phyloP scores from a whole-genome alignment of 1,140 invertebrate genomes.

The Calliphora vicina region DNA sequence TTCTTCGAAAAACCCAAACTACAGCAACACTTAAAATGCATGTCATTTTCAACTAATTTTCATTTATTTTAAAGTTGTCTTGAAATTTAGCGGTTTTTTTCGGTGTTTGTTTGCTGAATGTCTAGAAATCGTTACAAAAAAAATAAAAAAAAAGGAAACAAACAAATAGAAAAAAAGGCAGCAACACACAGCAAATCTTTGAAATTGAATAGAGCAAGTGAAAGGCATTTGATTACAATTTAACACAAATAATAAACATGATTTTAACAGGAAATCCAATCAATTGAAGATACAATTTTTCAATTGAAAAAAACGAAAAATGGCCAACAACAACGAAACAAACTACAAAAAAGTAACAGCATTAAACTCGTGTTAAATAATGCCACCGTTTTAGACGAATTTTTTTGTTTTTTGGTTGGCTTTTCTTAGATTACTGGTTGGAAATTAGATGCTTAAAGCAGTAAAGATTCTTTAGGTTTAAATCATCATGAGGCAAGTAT shows the following conservation, averaged over 20 bases:
- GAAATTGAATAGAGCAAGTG: not conserved
- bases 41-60: not conserved
- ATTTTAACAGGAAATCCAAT: slow-evolving; percentile 10
- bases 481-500: no score
- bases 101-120: not conserved
- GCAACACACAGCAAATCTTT: not conserved
- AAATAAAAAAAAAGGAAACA: not conserved
- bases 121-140: no score
- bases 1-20: not conserved
- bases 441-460: no score
- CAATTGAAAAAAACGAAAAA: not conserved
- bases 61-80: not conserved
- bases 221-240: slow-evolving; percentile 16
- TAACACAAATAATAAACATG: slow-evolving; percentile 17
- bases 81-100: not conserved
- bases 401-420: not conserved
- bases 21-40: not conserved
- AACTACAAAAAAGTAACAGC: not conserved
- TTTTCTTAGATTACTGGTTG: no score
- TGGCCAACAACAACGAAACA: not conserved
- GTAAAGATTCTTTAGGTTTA: no score
- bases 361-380: not conserved
- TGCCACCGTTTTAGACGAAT: not conserved
- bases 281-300: slow-evolving; percentile 17
- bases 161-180: no score